Evolutionary conservation across 2,888 invertebrate species (phyloP).

Genomic region (Tetanocera ferruginea): DNA sequence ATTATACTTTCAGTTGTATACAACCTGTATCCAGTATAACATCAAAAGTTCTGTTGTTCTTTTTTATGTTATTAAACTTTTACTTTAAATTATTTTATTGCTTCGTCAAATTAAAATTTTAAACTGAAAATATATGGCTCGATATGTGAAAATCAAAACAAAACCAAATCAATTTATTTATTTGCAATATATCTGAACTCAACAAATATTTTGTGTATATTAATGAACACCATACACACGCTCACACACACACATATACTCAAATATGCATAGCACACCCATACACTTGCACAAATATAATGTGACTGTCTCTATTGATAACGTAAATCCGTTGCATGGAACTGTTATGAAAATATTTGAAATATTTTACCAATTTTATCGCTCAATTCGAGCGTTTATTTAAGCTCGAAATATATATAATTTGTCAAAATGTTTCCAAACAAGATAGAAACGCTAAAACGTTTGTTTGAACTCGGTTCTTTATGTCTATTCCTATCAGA

Average conservation of each 20-base stretch:
- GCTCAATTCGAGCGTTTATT: conserved; percentile 24
- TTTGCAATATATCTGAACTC: neutral
- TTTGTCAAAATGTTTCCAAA: neutral
- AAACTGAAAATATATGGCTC: no score
- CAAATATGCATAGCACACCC: neutral
- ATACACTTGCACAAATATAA: neutral
- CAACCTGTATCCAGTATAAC: no score
- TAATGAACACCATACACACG: neutral
- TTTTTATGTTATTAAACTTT: no score
- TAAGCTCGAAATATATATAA: conserved; percentile 24
- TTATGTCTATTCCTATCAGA: neutral
- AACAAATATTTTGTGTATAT: neutral
- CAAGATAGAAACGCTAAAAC: neutral
- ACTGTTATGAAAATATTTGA: conserved; percentile 18
- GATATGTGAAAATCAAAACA: no score
- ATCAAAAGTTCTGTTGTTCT: no score
- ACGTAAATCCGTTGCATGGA: neutral
- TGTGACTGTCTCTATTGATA: neutral
- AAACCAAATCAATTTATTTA: conserved; percentile 3
- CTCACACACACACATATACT: no score
- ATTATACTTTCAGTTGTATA: no score
- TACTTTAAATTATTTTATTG: no score
- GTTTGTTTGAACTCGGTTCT: conserved; percentile 49
- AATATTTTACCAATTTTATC: conserved; percentile 21
- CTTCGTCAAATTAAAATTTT: no score